Evolutionary conservation across 1,140 invertebrate species (phyloP).

Genomic region (Aphelenchoides avenae): DNA sequence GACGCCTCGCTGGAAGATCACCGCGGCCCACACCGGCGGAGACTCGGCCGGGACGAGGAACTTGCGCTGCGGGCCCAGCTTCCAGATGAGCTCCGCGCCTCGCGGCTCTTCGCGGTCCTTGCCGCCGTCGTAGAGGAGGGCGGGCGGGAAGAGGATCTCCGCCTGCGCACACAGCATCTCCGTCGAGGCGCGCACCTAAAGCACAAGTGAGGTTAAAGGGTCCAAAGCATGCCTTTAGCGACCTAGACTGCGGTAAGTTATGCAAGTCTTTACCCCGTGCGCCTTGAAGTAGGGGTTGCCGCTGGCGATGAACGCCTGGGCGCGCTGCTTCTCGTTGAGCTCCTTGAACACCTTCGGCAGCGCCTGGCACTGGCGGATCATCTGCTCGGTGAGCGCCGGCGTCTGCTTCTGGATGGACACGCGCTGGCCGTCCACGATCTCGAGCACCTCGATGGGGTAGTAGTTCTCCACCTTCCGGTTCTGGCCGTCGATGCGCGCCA

Average conservation of each 20-base stretch:
- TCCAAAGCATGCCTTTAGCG: no score
- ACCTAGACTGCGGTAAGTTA: neutral
- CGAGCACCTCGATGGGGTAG: slow-evolving; percentile 7
- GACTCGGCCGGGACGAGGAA: slow-evolving; percentile 4
- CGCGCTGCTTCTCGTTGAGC: slow-evolving; percentile 1
- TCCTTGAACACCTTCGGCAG: slow-evolving; percentile 1
- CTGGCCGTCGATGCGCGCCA: no score
- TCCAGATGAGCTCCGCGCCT: slow-evolving; percentile 8
- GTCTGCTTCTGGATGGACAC: slow-evolving; percentile 12
- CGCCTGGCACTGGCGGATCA: slow-evolving; percentile 11
- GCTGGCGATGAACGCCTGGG: neutral
- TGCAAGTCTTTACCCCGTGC: neutral
- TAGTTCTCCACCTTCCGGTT: neutral
- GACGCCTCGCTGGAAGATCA: slow-evolving; percentile 6
- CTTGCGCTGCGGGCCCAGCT: slow-evolving; percentile 1
- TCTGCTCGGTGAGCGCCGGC: slow-evolving; percentile 5
- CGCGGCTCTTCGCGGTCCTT: slow-evolving; percentile 7
- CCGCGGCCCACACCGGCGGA: slow-evolving; percentile 1
- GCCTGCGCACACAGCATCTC: slow-evolving; percentile 4
- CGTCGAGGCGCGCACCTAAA: slow-evolving; percentile 8
- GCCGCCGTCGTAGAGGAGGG: neutral
- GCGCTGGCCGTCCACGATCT: slow-evolving; percentile 15
- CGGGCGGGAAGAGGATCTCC: slow-evolving; percentile 12
- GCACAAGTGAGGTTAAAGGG: slow-evolving; percentile 5
- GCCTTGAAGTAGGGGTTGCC: slow-evolving; percentile 3